phyloP scores from a whole-genome alignment of 2,113 vertebrate species.

The Benthochromis sp. region DNA sequence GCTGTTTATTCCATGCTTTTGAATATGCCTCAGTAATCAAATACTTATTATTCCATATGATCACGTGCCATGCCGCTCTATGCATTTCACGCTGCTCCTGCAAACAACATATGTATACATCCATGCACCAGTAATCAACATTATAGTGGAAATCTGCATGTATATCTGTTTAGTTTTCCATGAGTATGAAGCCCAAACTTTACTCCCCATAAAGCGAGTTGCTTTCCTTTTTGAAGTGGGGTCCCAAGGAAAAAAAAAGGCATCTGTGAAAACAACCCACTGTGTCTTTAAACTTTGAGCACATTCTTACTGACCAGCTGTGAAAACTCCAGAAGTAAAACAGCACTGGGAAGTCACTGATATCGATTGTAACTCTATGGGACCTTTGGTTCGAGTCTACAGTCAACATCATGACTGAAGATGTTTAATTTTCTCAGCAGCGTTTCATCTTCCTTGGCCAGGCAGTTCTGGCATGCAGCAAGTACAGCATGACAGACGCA shows the following conservation, averaged over 20 bases:
- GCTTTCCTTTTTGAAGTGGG: slow-evolving; percentile 81
- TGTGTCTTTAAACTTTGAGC: slow-evolving; percentile 86
- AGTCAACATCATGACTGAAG: slow-evolving; percentile 29
- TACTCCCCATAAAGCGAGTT: slow-evolving; percentile 59
- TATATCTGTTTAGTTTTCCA: slow-evolving; percentile 54
- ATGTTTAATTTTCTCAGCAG: slow-evolving; percentile 30
- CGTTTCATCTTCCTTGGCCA: slow-evolving; percentile 9
- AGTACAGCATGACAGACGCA: slow-evolving; percentile 9
- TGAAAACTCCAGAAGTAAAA: slow-evolving; percentile 75
- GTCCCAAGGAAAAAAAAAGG: slow-evolving; percentile 63
- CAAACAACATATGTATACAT: background rate
- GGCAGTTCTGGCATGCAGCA: background rate
- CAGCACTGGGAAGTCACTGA: slow-evolving; percentile 39
- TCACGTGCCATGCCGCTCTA: background rate
- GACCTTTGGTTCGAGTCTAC: slow-evolving; percentile 22
- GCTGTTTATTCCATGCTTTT: background rate
- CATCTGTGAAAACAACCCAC: slow-evolving; percentile 92
- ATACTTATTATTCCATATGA: background rate
- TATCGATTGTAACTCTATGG: slow-evolving; percentile 41
- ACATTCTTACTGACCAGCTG: slow-evolving; percentile 83
- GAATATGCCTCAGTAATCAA: background rate
- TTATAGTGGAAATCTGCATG: background rate
- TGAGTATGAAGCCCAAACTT: slow-evolving; percentile 60
- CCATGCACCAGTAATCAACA: background rate
- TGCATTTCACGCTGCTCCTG: background rate